A percentile compares a stretch with the other conserved stretches of the same genome.
Evolutionary conservation across 2,113 vertebrate genomes (phyloP).

Genomic region (Grus americana): DNA sequence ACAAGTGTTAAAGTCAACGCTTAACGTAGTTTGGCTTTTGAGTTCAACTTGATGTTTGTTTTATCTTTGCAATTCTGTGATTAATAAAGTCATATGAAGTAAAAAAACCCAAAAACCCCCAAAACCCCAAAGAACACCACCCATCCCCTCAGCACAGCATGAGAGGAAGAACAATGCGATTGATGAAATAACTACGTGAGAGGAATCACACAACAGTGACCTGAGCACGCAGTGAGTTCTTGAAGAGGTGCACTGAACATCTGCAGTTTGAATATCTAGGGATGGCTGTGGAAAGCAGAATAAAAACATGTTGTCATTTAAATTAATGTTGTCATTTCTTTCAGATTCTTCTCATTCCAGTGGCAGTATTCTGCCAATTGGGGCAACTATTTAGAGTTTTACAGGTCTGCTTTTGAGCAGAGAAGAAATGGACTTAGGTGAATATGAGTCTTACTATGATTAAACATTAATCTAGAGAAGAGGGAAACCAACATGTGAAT

Average conservation of each 20-base stretch:
- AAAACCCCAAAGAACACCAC: background rate
- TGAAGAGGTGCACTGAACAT: background rate
- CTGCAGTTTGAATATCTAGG: background rate
- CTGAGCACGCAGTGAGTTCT: background rate
- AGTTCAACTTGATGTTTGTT: background rate
- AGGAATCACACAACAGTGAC: background rate
- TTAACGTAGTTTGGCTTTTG: background rate
- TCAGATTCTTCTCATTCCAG: background rate
- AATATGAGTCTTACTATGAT: background rate
- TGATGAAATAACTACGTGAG: rapidly evolving
- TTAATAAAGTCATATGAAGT: background rate
- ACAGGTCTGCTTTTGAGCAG: background rate
- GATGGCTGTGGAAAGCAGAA: background rate
- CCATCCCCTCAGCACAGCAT: background rate
- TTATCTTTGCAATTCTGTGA: background rate
- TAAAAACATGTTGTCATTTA: background rate
- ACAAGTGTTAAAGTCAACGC: background rate
- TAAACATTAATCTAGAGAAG: background rate
- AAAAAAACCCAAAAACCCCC: background rate
- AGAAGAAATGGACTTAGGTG: background rate
- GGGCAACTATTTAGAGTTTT: background rate
- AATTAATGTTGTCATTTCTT: background rate
- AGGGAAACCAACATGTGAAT: background rate
- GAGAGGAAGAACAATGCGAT: background rate
- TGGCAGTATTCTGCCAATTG: background rate